Evolutionary conservation across 1,140 invertebrate genomes (phyloP), one percentile per base, ranked within the genome.

Genomic region (Leptinotarsa lineolata): DNA sequence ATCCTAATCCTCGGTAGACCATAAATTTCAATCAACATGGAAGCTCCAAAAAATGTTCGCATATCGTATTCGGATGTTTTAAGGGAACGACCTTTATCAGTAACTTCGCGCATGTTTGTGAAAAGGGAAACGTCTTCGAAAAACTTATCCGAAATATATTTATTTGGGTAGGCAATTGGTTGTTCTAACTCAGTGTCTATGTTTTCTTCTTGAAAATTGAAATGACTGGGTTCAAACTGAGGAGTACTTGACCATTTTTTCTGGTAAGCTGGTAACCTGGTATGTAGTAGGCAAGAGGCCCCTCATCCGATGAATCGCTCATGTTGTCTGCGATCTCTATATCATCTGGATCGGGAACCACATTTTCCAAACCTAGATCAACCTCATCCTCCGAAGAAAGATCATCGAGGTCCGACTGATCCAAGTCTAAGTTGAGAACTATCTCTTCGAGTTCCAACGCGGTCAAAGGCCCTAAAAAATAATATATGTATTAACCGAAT

Each of bases 291-390:
- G 54, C 68, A 70, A 61, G 58, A 70, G 46, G 68, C 68, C 24
- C 58, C 22, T 70, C 68, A 70, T 70, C 58, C 21, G 68, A 70
- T 48, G 54, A 70, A 61, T 70, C 54, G 48, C 68, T 70, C 68
- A 60, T 70, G 22, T 70, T 70, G 13, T 70, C 68, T 61, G 24
- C 54, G 22, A 70, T 70, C 68, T 30, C 30, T 20, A 13, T 61
- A 70, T 70, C n/a, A 58, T 58, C 48, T 18, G 39, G 20, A 70
- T 59, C n/a, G 8, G 48, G 0, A 70, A 24, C 68, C 24, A 24
- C 16, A 22, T 59, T 60, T 15, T 54, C 16, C 21, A 59, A 58
- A 48, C 68, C 68, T 45, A 16, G 15, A 54, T 54, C 48, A 54
- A 54, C 48, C 46, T 48, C 46, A 48, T 48, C 45, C 45, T 54